Evolutionary conservation across 2,888 invertebrate species (phyloP).

Genomic region (Chromoteleia sp.): DNA sequence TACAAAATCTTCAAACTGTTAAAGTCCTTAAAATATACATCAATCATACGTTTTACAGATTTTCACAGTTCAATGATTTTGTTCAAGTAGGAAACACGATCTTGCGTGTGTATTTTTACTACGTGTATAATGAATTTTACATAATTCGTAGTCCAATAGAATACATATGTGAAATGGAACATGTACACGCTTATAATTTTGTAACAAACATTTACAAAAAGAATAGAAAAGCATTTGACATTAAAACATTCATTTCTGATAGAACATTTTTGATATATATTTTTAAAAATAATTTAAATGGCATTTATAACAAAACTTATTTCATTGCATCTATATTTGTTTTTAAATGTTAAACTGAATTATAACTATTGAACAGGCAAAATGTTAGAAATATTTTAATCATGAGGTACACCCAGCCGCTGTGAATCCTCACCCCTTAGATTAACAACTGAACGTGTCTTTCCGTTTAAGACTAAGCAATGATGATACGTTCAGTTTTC

Average conservation of each 20-base stretch:
- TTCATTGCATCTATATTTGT: too few species aligned
- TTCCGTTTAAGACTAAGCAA: too few species aligned
- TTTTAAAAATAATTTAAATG: too few species aligned
- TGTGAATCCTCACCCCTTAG: too few species aligned
- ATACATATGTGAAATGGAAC: conserved; percentile 4
- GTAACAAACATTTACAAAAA: background rate
- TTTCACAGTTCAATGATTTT: background rate
- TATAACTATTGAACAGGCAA: too few species aligned
- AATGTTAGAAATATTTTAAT: too few species aligned
- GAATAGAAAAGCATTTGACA: background rate
- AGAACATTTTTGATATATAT: too few species aligned
- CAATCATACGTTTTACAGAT: background rate
- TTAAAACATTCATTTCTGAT: background rate
- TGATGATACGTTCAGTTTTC: too few species aligned
- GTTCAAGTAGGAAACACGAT: background rate
- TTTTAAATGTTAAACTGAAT: too few species aligned
- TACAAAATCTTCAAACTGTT: conserved; percentile 1
- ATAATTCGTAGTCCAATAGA: background rate
- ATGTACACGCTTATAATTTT: background rate
- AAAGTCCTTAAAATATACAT: background rate
- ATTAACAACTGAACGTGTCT: too few species aligned
- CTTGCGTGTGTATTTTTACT: background rate
- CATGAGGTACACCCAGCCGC: too few species aligned
- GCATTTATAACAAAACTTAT: too few species aligned
- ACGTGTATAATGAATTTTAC: background rate